Base-by-base conservation (phyloP, 2,888 invertebrate genomes). In the Pyralis farinalis region DNA sequence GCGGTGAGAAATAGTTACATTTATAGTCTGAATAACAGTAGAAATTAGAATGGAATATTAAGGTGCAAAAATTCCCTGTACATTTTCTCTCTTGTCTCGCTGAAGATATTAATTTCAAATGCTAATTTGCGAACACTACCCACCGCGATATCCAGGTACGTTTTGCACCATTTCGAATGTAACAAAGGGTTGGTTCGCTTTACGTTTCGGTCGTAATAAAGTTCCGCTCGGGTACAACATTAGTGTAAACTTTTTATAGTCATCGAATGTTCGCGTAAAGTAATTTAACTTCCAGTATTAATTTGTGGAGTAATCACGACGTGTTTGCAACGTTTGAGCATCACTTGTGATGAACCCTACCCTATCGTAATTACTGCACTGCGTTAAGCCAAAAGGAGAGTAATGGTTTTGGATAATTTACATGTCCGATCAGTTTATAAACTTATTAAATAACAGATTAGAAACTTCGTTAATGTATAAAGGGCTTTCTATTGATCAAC, bases 1-100 rank as follows among this genome's bases (percentile, higher is more conserved):
- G 34, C 36, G 51, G 51, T 53, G 44, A 53, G 44, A 31, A 20
- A 38, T 7, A 21, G 25, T 7, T n/a, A 25, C n/a, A 25, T 12
- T 31, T 31, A 31, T 31, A 12, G 7, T 11, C 7, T 8, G 11
- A 6, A 12, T 12, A 29, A 29, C 31, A 31, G 11, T 12, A 7
- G 12, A 7, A 31, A 12, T 12, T 31, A 12, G 31, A n/a, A n/a
- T n/a, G n/a, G n/a, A n/a, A 31, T 31, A 31, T 11, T 31, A 12
- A 31, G 12, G 31, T 31, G 12, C 10, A 31, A 31, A 31, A 31
- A 31, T 12, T 11, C 11, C 7, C 12, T 6, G 12, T 31, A 7
- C 31, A 32, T 25, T 30, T 37, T 25, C 37, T 25, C 12, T 25
- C 22, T 37, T 30, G 31, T 31, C 31, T 25, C 31, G 22, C 30